Conservation (phyloP, 2,113 vertebrate species). For the Tympanuchus pallidicinctus region DNA sequence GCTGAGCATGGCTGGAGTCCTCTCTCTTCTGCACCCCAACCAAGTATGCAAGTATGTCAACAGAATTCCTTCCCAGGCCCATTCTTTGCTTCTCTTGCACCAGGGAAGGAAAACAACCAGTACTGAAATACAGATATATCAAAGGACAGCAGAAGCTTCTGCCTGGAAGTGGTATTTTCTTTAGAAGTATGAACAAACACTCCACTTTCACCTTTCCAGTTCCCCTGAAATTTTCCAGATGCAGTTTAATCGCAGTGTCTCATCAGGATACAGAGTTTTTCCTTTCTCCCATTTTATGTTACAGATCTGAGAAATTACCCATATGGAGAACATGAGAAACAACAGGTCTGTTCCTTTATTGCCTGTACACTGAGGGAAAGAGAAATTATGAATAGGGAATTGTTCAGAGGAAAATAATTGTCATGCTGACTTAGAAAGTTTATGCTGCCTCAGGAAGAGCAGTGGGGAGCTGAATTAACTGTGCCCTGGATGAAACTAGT, state of each 20-base stretch:
- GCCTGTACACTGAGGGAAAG: background rate
- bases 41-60: background rate
- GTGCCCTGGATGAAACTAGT: background rate
- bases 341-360: background rate
- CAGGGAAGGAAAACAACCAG: background rate
- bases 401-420: background rate
- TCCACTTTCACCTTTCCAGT: background rate
- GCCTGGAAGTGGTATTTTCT: background rate
- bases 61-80: background rate
- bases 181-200: background rate
- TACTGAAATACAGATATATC: background rate
- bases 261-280: background rate
- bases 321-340: background rate
- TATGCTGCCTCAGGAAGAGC: background rate
- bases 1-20: rapidly evolving
- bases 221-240: background rate
- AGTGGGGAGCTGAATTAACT: background rate
- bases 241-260: background rate
- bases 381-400: background rate
- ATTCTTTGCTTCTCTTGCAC: background rate
- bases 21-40: background rate
- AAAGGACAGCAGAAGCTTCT: background rate
- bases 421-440: background rate
- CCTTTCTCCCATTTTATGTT: background rate
- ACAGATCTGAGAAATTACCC: background rate